Conservation (phyloP, 2,888 invertebrate species). For the Pseudococcus longispinus region DNA sequence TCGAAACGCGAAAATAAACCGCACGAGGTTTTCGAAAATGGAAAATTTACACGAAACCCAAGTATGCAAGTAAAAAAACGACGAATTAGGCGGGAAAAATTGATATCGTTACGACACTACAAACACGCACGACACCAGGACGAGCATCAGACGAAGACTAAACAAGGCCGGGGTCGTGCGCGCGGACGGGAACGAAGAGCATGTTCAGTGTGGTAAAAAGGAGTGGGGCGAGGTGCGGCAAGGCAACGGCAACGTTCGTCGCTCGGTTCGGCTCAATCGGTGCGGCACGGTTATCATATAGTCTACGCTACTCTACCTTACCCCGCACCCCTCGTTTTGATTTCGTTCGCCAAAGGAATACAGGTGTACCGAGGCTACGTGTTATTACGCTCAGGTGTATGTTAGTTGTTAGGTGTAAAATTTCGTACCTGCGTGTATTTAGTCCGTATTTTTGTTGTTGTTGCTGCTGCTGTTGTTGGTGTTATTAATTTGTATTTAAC, state of each 20-base stretch:
- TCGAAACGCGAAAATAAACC: neutral
- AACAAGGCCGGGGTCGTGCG: constrained; percentile 52
- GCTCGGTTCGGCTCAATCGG: constrained; percentile 50
- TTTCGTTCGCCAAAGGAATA: too few relatives aligned
- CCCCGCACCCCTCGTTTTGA: too few relatives aligned
- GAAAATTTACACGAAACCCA: neutral
- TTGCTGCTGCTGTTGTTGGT: neutral
- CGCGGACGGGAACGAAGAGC: constrained; percentile 45
- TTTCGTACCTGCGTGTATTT: constrained; percentile 21
- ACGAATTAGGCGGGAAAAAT: constrained; percentile 47
- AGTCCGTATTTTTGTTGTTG: neutral
- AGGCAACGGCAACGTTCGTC: constrained; percentile 1
- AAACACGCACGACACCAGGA: constrained; percentile 39
- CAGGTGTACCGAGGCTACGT: neutral
- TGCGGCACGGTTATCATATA: constrained; percentile 52
- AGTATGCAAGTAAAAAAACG: neutral
- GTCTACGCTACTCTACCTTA: constrained; percentile 21
- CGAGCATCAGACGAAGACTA: constrained; percentile 43
- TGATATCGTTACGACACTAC: neutral
- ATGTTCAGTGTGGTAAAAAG: neutral
- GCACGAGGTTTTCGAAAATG: neutral
- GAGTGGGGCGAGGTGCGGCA: constrained; percentile 5
- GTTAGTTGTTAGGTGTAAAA: neutral
- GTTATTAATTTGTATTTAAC: constrained; percentile 37
- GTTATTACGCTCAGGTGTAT: neutral